Evolutionary conservation across 2,888 invertebrate species (phyloP), one percentile per base, ranked within the genome.

Genomic region (Trachelus tabidus): DNA sequence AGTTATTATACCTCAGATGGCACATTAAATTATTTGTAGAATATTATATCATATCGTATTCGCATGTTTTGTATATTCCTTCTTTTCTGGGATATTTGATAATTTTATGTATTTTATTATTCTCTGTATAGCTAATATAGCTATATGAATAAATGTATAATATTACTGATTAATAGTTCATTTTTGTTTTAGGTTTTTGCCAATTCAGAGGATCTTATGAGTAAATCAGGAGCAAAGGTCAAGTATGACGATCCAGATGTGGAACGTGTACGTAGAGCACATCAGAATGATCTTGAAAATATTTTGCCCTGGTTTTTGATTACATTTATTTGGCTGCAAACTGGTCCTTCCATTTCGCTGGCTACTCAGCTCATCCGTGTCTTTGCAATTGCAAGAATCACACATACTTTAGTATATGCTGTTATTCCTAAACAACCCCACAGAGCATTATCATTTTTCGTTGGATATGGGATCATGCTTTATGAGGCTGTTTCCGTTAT

Each of bases 251-350:
- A 93, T 83, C 89, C 90, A 11, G 93, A 93, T 81, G 91, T 94
- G 0, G 93, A 93, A 84, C 88, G 93, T 81, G 91, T 92, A 1
- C 89, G 93, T 85, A 93, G 94, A 81, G 93, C 93, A 12, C 94
- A 94, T 85, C 88, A 91, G 79, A 94, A 94, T 83, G 94, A 94
- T 85, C 84, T 94, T 74, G 94, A 94, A 86, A 94, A 94, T 86
- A 92, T 94, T 76, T 83, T 89, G 30, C 91, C 93, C 0, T 92
- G 93, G 84, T 94, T 94, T 83, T 88, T 93, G 35, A 84, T 93
- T 35, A 93, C 93, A 1, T 88, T 92, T 9, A 81, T 93, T 23
- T 94, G 93, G 90, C 87, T 93, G 4, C 85, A 92, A 76, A 93
- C 93, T 0, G 90, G 91, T n/a, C 94, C 94, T 3, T 86, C 89